Conservation (phyloP, 2,888 invertebrate genomes). For the Sturmia bella region DNA sequence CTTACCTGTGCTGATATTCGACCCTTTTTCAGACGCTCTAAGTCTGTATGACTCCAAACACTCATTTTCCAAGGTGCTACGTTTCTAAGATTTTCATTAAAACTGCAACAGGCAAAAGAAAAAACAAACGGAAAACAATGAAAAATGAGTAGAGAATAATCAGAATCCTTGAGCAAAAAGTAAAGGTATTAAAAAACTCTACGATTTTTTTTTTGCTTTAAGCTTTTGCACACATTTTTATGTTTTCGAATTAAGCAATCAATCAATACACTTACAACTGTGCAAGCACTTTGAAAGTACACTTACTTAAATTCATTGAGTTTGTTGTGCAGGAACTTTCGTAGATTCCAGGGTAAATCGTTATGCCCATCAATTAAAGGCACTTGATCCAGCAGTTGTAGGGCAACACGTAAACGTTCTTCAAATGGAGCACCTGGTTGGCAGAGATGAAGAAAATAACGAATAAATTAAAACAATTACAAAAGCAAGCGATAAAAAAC, state of each 20-base stretch:
- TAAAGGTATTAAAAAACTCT: slow-evolving; percentile 10
- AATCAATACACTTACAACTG: slow-evolving; percentile 55
- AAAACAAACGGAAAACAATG: not conserved
- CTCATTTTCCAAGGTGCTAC: slow-evolving; percentile 88
- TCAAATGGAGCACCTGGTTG: slow-evolving; percentile 87
- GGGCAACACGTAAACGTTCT: slow-evolving; percentile 88
- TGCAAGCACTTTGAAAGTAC: slow-evolving; percentile 25
- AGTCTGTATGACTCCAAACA: slow-evolving; percentile 91
- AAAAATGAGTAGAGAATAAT: slow-evolving; percentile 6
- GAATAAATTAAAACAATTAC: slow-evolving; percentile 5
- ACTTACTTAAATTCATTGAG: slow-evolving; percentile 90
- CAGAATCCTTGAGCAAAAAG: not conserved
- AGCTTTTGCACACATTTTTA: not conserved
- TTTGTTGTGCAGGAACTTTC: slow-evolving; percentile 94
- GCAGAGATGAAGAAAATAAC: slow-evolving; percentile 18
- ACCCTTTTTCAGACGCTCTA: slow-evolving; percentile 87
- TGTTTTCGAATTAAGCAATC: slow-evolving; percentile 20
- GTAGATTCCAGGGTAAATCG: slow-evolving; percentile 94
- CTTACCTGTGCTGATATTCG: slow-evolving; percentile 90
- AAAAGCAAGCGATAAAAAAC: too few relatives aligned
- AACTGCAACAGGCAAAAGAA: slow-evolving; percentile 80
- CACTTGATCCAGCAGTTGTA: slow-evolving; percentile 88
- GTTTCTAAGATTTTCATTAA: slow-evolving; percentile 86
- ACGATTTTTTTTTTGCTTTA: not conserved
- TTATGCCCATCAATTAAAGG: slow-evolving; percentile 94